phyloP scores from a whole-genome alignment of 2,113 vertebrate species.

The Chloropsis hardwickii region DNA sequence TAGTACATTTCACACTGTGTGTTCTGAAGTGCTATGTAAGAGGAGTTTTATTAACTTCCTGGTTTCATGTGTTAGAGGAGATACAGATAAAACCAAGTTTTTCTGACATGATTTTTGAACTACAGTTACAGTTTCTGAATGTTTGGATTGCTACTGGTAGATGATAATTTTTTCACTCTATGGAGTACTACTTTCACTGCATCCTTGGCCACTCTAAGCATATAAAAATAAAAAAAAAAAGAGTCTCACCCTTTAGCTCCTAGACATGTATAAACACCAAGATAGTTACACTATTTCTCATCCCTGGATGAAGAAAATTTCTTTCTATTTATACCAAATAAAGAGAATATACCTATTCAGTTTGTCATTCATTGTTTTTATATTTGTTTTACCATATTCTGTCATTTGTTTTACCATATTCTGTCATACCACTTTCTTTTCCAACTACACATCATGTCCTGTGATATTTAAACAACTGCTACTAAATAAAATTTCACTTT shows the following conservation, averaged over 20 bases:
- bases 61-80: neutral
- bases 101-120: neutral
- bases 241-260: neutral
- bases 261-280: neutral
- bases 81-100: neutral
- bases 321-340: neutral
- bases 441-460: neutral
- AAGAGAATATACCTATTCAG: neutral
- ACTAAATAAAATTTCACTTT: constrained; percentile 13
- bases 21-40: neutral
- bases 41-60: neutral
- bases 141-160: neutral
- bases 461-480: neutral
- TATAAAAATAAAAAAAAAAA: neutral
- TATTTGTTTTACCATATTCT: too few relatives aligned
- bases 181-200: neutral
- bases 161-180: neutral
- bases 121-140: neutral
- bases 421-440: too few relatives aligned
- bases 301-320: neutral
- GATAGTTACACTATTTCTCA: neutral
- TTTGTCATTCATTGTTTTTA: neutral
- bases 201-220: neutral
- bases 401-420: too few relatives aligned
- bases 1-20: neutral